Base-by-base conservation (phyloP, 2,797 vertebrate species). In the Phoxinus dragarum region DNA sequence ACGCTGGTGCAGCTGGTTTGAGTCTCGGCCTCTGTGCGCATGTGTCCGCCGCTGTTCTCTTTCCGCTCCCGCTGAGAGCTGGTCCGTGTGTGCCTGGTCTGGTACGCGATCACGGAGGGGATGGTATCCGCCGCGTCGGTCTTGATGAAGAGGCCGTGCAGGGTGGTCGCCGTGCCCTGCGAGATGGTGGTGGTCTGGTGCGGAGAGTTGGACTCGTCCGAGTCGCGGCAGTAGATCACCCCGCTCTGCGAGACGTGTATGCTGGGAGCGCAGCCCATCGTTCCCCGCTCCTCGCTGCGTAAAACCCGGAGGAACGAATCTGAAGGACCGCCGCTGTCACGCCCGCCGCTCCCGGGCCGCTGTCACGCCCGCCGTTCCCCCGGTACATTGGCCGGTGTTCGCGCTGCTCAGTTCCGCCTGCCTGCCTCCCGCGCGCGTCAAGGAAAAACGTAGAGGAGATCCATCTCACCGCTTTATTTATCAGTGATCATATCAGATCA, bases 181-280 rank as follows among this genome's bases (percentile, higher is more conserved):
- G 97, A 97, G 95, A 96, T 94, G 92, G 96, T 93, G 92, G 97
- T 95, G 93, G 96, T 97, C 94, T 97, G 97, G 91, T 96, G 97
- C 23, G 97, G 97, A 47, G 97, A 99, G 90, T 92, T 97, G 94
- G 97, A 98, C 91, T 98, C 98, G 92, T 98, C 97, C 69, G 98
- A 98, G 95, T 98, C 97, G 72, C 97, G 96, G 94, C 98, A 99
- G 95, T 99, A 99, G 93, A 99, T 97, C 93, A 98, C 97, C 86
- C 98, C 97, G 96, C 97, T 99, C 95, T 99, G 98, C 90, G 97
- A 99, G 94, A 99, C 97, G 94, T 99, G 97, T 94, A 99, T 98
- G 90, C 98, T 99, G 93, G 98, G 97, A 93, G 97, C 97, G 94
- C 98, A 99, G 96, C 97, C 97, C 98, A 98, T 98, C 78, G 96